These are phyloP conservation scores for Gymnothorax reevesii DNA, from an alignment of 2,797 vertebrate genomes.

Conservation along the genomic window DNA sequence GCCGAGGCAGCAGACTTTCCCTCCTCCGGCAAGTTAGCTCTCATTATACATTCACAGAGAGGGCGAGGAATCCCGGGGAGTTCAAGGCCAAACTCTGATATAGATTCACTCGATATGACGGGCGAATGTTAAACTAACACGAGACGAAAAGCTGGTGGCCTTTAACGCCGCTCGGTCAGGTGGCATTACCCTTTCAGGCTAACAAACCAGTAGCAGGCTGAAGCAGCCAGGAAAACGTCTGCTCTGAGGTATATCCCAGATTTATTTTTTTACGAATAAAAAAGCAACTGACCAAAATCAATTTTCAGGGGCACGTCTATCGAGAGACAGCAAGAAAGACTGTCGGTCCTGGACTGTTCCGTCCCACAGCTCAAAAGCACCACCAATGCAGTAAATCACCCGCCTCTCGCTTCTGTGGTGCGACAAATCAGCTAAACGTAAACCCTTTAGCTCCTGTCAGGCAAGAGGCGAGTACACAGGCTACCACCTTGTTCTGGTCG, in stretches of 20 bases:
- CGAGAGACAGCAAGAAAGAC: neutral
- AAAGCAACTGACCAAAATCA: slow-evolving; percentile 2
- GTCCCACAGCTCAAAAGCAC: neutral
- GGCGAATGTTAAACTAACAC: neutral
- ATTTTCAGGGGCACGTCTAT: neutral
- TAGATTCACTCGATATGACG: neutral
- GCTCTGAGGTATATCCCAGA: neutral
- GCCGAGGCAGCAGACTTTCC: neutral
- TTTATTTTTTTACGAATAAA: neutral
- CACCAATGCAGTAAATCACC: neutral
- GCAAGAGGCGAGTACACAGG: neutral
- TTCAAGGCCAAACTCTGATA: neutral
- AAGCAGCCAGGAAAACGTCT: neutral
- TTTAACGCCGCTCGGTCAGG: neutral
- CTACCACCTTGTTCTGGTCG: neutral
- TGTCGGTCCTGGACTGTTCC: neutral
- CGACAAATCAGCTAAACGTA: neutral
- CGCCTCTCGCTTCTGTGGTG: neutral
- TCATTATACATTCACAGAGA: neutral
- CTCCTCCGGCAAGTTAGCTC: neutral
- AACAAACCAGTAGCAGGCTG: neutral
- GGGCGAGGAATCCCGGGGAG: neutral
- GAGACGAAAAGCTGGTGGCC: neutral
- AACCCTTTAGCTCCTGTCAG: neutral
- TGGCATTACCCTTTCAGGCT: neutral